Evolutionary conservation across 2,888 invertebrate genomes (phyloP).

Genomic region (Orgyia antiqua): DNA sequence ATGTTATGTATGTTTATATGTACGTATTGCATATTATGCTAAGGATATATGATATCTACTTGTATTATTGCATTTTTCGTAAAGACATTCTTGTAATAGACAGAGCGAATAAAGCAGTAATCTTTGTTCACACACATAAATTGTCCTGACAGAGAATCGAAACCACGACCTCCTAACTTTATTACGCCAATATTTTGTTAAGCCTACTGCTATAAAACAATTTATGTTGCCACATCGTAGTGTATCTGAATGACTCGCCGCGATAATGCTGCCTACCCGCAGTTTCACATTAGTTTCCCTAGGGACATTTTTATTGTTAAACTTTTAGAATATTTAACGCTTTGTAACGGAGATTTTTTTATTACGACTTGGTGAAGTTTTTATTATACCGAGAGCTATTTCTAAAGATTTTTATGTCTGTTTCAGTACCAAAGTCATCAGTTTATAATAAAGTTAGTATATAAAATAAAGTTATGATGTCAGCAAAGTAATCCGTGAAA

Average conservation of each 20-base stretch:
- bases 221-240: conserved; percentile 9
- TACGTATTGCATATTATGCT: too few relatives aligned
- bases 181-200: too few relatives aligned
- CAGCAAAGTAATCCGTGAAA: conserved; percentile 20
- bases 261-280: conserved; percentile 19
- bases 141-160: too few relatives aligned
- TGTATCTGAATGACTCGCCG: conserved; percentile 4
- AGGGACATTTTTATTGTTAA: conserved; percentile 52
- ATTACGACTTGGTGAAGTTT: conserved; percentile 60
- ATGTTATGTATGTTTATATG: too few relatives aligned
- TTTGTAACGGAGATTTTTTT: conserved; percentile 56
- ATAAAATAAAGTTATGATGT: conserved; percentile 32
- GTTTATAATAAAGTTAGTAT: conserved; percentile 45
- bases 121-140: too few relatives aligned
- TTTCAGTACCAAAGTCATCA: conserved; percentile 50
- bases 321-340: conserved; percentile 63
- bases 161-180: too few relatives aligned
- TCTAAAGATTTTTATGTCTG: conserved; percentile 57
- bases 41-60: too few relatives aligned
- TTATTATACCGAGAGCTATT: conserved; percentile 58
- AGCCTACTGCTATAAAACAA: conserved; percentile 21
- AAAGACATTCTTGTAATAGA: too few relatives aligned
- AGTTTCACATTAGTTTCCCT: conserved; percentile 35
- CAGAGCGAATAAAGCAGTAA: too few relatives aligned
- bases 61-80: too few relatives aligned